These are phyloP conservation scores for Acanthosepion pharaonis DNA, from an alignment of 2,888 invertebrate species.

Conservation along the genomic window DNA sequence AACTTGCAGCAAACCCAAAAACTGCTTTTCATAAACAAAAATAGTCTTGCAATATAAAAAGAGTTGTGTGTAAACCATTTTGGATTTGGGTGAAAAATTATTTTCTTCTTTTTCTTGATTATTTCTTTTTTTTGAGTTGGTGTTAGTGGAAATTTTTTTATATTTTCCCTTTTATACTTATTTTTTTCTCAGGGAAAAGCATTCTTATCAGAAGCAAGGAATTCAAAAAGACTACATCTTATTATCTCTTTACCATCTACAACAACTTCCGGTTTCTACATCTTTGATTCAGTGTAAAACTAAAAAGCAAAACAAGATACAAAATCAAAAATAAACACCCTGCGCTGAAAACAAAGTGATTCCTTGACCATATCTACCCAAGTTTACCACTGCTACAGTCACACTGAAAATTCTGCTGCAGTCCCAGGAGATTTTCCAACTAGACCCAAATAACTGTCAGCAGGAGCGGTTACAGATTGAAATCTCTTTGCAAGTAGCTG, in stretches of 20 bases:
- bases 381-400: background rate
- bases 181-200: background rate
- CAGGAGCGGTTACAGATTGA: background rate
- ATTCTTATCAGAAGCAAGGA: background rate
- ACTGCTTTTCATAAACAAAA: background rate
- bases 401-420: background rate
- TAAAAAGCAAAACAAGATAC: background rate
- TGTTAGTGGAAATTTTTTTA: background rate
- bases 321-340: background rate
- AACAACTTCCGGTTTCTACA: background rate
- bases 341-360: background rate
- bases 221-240: background rate
- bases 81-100: background rate
- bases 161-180: background rate
- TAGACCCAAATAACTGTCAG: background rate
- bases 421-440: background rate
- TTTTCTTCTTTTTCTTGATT: too few relatives aligned
- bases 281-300: constrained; percentile 33
- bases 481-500: background rate
- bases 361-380: background rate
- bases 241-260: background rate
- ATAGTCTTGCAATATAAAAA: background rate
- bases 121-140: background rate
- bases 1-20: background rate
- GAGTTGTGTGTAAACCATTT: background rate